phyloP scores from a whole-genome alignment of 2,888 invertebrate species.

The Troilus luridus region DNA sequence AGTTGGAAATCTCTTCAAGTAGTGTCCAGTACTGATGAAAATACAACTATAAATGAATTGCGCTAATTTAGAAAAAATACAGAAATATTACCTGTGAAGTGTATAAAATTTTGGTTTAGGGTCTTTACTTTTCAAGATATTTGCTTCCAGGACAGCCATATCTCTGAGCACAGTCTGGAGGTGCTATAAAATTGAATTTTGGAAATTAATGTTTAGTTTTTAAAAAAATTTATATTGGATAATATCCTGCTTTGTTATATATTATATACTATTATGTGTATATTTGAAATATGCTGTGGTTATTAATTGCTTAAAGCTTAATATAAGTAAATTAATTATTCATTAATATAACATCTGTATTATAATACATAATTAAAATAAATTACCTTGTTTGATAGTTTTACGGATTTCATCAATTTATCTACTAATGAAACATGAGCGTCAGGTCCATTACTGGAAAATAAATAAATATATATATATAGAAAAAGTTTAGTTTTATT shows the following conservation, averaged over 20 bases:
- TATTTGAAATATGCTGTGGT: no score
- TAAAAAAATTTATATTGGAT: background rate
- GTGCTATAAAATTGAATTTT: constrained; percentile 68
- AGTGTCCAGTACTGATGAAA: background rate
- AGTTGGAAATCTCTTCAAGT: background rate
- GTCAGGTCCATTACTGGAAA: constrained; percentile 77
- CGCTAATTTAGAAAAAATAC: background rate
- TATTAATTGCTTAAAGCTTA: background rate
- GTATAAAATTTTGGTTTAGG: constrained; percentile 74
- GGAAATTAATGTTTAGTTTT: background rate
- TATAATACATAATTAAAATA: background rate
- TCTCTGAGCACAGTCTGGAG: constrained; percentile 78
- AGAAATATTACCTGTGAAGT: constrained; percentile 70
- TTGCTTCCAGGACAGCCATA: constrained; percentile 78
- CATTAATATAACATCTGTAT: background rate
- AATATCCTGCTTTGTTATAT: no score
- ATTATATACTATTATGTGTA: no score
- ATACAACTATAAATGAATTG: background rate
- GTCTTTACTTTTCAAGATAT: constrained; percentile 72
- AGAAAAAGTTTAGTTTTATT: background rate
- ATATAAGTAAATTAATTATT: background rate
- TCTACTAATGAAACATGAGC: constrained; percentile 81
- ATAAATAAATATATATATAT: constrained; percentile 62
- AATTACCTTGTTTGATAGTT: constrained; percentile 75
- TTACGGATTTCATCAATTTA: constrained; percentile 80